Base-by-base conservation (phyloP, 2,797 vertebrate genomes). In the Pristis pectinata region DNA sequence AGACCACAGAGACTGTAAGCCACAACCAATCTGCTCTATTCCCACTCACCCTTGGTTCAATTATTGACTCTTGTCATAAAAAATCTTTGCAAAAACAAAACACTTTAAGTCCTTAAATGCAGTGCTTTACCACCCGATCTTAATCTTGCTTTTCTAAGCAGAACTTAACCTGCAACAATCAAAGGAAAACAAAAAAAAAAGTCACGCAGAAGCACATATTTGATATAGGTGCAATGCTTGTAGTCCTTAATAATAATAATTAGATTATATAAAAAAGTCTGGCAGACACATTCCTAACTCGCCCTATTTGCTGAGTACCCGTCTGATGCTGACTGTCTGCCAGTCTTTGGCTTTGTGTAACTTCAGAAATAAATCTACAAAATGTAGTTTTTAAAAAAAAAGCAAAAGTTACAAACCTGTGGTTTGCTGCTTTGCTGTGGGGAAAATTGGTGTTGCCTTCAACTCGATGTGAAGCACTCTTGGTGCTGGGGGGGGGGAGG, bases 241-340 rank as follows among this genome's bases (percentile, higher is more conserved):
- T 67, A 37, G 61, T 89, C 59, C 87, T 67, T 67, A 91, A 91
- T 91, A 91, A 91, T 91, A 91, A 91, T 91, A 67, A 91, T 91
- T 91, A 91, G 87, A 67, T 67, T 91, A 67, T 13, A 91, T 89
- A 41, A 67, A 91, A 64, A 34, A 92, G 70, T 76, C 92, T 76
- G 72, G 44, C 44, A 94, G 44, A 94, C 64, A 94, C 41, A 53
- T 94, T 94, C 67, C 67, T 74, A 76, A 76, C 41, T 94, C 13
- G 64, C 92, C 92, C 92, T 49, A 41, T 93, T 93, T 72, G 92
- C 92, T 93, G 64, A 93, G 92, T 72, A 72, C 59, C 85, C 56
- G 56, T 89, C 85, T 91, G n/a, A 64, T 41, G 61, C 87, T 41
- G 87, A 91, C 61, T 91, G 87, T 91, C 87, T 91, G 59, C n/a